Percentiles rank a stretch among this genome's conserved stretches.
These are phyloP conservation scores for Amyelois transitella DNA, from an alignment of 1,140 invertebrate genomes.

Conservation along the genomic window DNA sequence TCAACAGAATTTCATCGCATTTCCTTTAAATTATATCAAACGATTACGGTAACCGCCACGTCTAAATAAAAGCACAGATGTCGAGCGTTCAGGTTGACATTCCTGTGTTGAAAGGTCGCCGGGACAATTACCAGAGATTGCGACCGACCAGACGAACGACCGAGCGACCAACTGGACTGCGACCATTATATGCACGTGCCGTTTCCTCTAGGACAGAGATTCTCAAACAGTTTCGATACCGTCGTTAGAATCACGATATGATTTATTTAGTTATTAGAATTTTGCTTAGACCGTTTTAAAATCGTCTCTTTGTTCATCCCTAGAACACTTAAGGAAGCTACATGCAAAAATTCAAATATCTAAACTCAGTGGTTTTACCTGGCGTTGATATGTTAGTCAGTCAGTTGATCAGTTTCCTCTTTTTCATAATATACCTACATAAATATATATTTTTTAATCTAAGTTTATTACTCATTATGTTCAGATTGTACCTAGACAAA, in stretches of 20 bases:
- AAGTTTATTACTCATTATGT: too few relatives aligned
- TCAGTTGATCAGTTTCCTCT: too few relatives aligned
- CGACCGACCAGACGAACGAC: slow-evolving; percentile 23
- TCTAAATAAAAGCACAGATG: slow-evolving; percentile 14
- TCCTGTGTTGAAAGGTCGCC: slow-evolving; percentile 67
- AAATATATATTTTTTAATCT: too few relatives aligned
- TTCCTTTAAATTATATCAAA: slow-evolving; percentile 31
- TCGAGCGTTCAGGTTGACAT: slow-evolving; percentile 53
- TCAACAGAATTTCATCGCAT: background rate
- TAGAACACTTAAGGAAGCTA: too few relatives aligned
- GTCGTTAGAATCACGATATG: background rate
- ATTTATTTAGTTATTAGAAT: too few relatives aligned
- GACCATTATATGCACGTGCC: slow-evolving; percentile 45
- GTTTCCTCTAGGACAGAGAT: slow-evolving; percentile 22
- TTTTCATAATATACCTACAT: too few relatives aligned
- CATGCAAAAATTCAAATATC: too few relatives aligned
- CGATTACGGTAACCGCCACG: slow-evolving; percentile 4
- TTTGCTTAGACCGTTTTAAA: too few relatives aligned
- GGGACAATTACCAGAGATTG: slow-evolving; percentile 45
- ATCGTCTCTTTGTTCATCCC: too few relatives aligned
- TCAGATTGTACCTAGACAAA: too few relatives aligned
- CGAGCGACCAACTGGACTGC: slow-evolving; percentile 38
- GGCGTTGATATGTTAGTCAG: too few relatives aligned
- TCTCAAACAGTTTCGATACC: background rate
- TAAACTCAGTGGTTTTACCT: too few relatives aligned